Conservation (phyloP, 2,888 invertebrate species). For the Sepioteuthis lessoniana region DNA sequence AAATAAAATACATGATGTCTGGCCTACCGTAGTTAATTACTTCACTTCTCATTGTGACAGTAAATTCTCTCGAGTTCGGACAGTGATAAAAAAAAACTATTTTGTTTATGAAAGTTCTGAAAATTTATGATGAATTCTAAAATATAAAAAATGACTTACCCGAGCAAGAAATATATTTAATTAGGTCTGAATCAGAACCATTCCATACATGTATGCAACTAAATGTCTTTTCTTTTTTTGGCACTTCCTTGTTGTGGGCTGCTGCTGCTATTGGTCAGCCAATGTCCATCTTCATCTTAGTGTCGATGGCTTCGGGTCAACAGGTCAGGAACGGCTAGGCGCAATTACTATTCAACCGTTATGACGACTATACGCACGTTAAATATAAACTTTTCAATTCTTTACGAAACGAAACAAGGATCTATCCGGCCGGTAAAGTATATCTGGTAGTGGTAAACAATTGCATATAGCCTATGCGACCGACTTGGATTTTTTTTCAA, state of each 20-base stretch:
- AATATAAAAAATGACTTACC: not conserved
- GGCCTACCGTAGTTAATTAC: not conserved
- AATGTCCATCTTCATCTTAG: slow-evolving; percentile 2
- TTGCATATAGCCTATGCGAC: not conserved
- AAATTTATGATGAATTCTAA: not conserved
- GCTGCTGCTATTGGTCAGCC: slow-evolving; percentile 33
- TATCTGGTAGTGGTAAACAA: not conserved
- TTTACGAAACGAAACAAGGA: not conserved
- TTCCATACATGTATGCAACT: not conserved
- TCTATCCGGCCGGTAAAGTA: not conserved
- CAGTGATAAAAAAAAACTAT: not conserved
- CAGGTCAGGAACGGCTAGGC: slow-evolving; percentile 33
- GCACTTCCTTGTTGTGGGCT: slow-evolving; percentile 2
- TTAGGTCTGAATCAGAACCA: not conserved
- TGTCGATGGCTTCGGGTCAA: not conserved
- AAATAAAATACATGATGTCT: not conserved
- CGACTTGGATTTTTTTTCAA: not conserved
- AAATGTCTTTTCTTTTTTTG: not conserved
- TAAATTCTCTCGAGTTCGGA: not conserved
- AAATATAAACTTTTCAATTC: not conserved
- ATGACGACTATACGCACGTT: not conserved
- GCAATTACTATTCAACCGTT: not conserved
- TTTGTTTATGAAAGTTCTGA: not conserved
- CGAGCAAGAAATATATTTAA: not conserved
- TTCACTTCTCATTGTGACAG: not conserved